These are phyloP conservation scores for Calephelis perditalis DNA, from an alignment of 2,888 invertebrate genomes.

Conservation along the genomic window DNA sequence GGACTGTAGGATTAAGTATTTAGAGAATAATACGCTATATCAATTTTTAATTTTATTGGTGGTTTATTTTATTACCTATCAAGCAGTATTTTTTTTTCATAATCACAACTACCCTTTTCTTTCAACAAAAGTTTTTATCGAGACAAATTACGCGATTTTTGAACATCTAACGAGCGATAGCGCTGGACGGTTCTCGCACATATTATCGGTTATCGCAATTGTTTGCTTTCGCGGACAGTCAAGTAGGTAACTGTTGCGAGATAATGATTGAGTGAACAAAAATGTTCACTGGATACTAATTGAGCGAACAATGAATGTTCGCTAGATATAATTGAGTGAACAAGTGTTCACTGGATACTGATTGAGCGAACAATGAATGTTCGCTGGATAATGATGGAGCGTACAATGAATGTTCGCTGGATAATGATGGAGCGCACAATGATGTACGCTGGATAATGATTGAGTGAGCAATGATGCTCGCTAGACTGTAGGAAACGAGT, in stretches of 20 bases:
- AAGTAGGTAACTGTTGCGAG: too few relatives aligned
- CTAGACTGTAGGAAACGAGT: background rate
- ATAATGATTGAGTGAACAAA: too few relatives aligned
- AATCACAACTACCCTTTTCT: background rate
- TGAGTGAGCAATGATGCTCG: slow-evolving; percentile 1
- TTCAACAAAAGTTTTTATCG: too few relatives aligned
- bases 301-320: background rate
- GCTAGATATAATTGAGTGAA: background rate
- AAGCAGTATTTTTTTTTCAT: background rate
- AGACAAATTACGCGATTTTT: background rate
- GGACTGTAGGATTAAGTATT: background rate
- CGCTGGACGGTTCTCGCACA: too few relatives aligned
- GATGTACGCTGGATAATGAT: too few relatives aligned
- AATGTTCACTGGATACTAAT: background rate
- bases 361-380: slow-evolving; percentile 4
- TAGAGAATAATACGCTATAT: background rate
- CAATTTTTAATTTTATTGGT: background rate
- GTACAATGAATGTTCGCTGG: background rate
- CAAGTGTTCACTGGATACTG: background rate
- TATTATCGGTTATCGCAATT: too few relatives aligned
- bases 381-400: background rate
- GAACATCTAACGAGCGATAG: too few relatives aligned
- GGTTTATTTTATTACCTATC: too few relatives aligned
- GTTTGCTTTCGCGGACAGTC: too few relatives aligned
- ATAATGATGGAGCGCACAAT: too few relatives aligned